Conservation (phyloP, 1,140 invertebrate genomes). For the Euura lappo region DNA sequence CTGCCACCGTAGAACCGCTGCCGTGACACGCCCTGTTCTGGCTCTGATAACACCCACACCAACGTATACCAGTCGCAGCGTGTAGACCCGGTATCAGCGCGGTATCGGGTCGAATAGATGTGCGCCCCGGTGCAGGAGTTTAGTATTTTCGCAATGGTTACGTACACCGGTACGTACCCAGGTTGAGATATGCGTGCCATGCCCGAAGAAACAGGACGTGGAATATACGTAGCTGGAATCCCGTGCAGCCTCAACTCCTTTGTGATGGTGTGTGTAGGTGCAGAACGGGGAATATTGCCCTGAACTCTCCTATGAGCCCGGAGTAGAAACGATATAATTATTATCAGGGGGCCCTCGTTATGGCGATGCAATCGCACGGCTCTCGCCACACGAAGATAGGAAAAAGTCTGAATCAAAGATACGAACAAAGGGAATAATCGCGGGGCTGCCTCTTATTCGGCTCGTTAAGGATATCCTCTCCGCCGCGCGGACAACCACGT, state of each 20-base stretch:
- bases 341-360: not conserved
- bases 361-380: not conserved
- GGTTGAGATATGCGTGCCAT: conserved; percentile 1
- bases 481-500: not conserved
- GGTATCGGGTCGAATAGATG: conserved; percentile 49
- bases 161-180: not conserved
- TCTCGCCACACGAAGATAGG: not conserved
- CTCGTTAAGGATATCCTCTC: not conserved
- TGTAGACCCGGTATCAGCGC: conserved; percentile 22
- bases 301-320: conserved; percentile 4
- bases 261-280: not conserved
- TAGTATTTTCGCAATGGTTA: conserved; percentile 43
- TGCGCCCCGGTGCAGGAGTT: conserved; percentile 43
- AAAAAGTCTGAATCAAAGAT: not conserved
- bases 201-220: conserved; percentile 19
- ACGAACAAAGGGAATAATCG: not conserved
- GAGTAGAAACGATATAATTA: not conserved
- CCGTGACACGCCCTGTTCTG: conserved; percentile 54
- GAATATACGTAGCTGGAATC: conserved; percentile 16
- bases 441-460: not conserved
- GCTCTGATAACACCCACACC: conserved; percentile 59
- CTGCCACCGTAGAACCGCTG: conserved; percentile 24
- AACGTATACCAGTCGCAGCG: conserved; percentile 35
- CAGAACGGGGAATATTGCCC: not conserved
- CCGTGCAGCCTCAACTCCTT: not conserved